Conservation (phyloP, 1,140 invertebrate species). For the Papilio helenus region DNA sequence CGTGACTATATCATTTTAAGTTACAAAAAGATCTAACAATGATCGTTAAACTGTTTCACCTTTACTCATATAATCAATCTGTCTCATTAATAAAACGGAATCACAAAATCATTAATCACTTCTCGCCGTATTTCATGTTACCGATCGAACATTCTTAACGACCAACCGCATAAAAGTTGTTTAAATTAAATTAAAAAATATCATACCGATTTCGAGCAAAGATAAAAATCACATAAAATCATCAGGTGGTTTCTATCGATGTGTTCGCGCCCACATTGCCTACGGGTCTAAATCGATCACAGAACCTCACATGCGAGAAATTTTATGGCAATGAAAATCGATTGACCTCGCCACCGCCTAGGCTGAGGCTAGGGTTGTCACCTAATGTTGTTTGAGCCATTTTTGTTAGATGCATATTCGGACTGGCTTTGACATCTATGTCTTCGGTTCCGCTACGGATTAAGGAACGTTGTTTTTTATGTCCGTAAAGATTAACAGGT, state of each 20-base stretch:
- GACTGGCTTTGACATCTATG: no score
- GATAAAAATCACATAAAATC: slow-evolving; percentile 42
- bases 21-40: not conserved
- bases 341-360: slow-evolving; percentile 57
- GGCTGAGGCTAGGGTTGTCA: not conserved
- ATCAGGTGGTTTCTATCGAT: slow-evolving; percentile 45
- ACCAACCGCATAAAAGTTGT: slow-evolving; percentile 17
- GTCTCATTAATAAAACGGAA: slow-evolving; percentile 13
- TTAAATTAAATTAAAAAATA: slow-evolving; percentile 21
- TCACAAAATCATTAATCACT: not conserved
- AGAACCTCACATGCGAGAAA: slow-evolving; percentile 59
- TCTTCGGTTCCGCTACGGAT: no score
- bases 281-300: slow-evolving; percentile 51
- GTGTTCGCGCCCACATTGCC: slow-evolving; percentile 53
- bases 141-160: slow-evolving; percentile 21
- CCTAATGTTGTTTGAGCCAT: not conserved
- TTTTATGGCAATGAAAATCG: slow-evolving; percentile 60
- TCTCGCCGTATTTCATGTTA: not conserved
- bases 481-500: not conserved
- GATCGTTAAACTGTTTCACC: not conserved
- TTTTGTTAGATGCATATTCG: not conserved
- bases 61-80: slow-evolving; percentile 8
- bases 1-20: not conserved
- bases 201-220: not conserved
- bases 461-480: no score